A percentile compares a stretch with the other conserved stretches of the same genome.
phyloP scores from a whole-genome alignment of 30 jellyfish, hydroid and myxozoan genomes.

The Sanderia malayensis region DNA sequence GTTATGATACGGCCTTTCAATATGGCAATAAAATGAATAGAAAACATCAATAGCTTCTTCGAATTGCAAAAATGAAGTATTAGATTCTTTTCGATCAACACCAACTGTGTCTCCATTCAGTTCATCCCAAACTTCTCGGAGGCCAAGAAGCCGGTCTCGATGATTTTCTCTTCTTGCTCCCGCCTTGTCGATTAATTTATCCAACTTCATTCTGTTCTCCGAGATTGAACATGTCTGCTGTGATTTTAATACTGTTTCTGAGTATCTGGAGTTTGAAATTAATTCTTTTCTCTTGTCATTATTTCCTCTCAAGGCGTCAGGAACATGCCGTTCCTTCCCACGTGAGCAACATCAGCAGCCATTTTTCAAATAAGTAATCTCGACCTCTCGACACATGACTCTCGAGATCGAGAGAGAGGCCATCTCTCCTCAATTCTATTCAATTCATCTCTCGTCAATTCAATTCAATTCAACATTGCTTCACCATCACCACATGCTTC shows the following conservation, averaged over 20 bases:
- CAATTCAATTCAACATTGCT: neutral
- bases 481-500: neutral
- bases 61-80: slow-evolving; percentile 17
- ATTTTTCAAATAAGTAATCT: too few species aligned
- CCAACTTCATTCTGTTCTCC: slow-evolving; percentile 1
- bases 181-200: neutral
- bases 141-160: slow-evolving; percentile 6
- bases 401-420: too few species aligned
- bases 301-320: slow-evolving; percentile 17
- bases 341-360: slow-evolving; percentile 26
- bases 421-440: too few species aligned
- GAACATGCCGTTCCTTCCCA: slow-evolving; percentile 4
- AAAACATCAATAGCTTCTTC: slow-evolving; percentile 25
- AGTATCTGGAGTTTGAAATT: slow-evolving; percentile 14
- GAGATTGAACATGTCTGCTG: slow-evolving; percentile 9
- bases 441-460: too few species aligned
- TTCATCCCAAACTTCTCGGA: slow-evolving; percentile 14
- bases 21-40: neutral
- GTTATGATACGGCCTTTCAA: slow-evolving; percentile 21
- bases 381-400: too few species aligned
- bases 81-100: slow-evolving; percentile 11
- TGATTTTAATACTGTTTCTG: slow-evolving; percentile 19
- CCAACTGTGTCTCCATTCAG: slow-evolving; percentile 9
- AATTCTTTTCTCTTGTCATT: slow-evolving; percentile 19
- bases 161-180: neutral